Evolutionary conservation across 2,797 vertebrate species (phyloP).

Genomic region (Siniperca obscura): DNA sequence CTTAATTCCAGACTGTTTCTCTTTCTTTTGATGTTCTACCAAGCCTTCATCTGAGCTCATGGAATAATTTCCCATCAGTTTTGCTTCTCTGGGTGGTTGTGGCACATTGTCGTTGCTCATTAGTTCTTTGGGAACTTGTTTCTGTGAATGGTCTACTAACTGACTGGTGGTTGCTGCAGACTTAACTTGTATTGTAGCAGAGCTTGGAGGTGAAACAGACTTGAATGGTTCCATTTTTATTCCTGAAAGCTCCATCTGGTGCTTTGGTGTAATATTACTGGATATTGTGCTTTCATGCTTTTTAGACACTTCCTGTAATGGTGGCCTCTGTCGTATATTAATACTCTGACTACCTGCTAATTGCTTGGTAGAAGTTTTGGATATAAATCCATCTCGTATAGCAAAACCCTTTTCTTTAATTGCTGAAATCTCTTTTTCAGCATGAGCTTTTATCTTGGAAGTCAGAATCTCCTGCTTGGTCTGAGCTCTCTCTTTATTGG

Average conservation of each 20-base stretch:
- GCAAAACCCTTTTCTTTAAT: conserved; percentile 85
- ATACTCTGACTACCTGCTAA: conserved; percentile 48
- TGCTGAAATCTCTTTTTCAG: conserved; percentile 88
- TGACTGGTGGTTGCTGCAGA: conserved; percentile 33
- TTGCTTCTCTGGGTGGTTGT: conserved; percentile 28
- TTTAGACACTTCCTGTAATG: conserved; percentile 62
- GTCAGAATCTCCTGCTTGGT: conserved; percentile 87
- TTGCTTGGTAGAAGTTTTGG: conserved; percentile 74
- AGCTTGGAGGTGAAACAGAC: conserved; percentile 31
- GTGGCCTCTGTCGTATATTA: conserved; percentile 66
- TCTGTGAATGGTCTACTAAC: conserved; percentile 29
- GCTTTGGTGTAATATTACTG: conserved; percentile 49
- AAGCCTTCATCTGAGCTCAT: conserved; percentile 20
- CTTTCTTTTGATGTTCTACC: conserved; percentile 36
- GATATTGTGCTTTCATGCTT: conserved; percentile 53
- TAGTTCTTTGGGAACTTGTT: conserved; percentile 39
- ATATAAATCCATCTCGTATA: conserved; percentile 71
- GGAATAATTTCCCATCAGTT: conserved; percentile 10
- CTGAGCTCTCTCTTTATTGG: conserved; percentile 82
- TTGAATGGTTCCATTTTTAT: conserved; percentile 38
- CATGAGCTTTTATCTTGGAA: conserved; percentile 87
- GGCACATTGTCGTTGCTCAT: not conserved
- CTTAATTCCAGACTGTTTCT: conserved; percentile 25
- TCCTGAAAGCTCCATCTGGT: conserved; percentile 48
- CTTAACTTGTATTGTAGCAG: conserved; percentile 25